These are phyloP conservation scores for Terrapene triunguis DNA, from an alignment of 2,113 vertebrate species.

Conservation along the genomic window DNA sequence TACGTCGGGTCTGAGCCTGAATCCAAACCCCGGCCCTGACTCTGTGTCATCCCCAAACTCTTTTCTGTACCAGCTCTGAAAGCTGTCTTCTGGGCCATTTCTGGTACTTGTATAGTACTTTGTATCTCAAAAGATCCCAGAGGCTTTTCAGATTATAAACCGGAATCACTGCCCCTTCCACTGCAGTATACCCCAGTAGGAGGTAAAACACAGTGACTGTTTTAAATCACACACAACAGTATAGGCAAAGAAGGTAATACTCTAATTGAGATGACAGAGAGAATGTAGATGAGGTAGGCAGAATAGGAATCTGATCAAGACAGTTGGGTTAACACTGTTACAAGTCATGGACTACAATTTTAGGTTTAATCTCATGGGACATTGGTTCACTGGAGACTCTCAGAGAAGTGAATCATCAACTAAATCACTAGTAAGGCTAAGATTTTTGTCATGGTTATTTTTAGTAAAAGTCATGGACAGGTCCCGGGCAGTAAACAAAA, in stretches of 20 bases:
- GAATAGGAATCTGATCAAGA: neutral
- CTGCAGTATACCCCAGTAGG: neutral
- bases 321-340: neutral
- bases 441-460: too few relatives aligned
- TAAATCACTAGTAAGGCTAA: neutral
- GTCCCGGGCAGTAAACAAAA: too few relatives aligned
- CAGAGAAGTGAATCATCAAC: neutral
- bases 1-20: neutral
- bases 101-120: neutral
- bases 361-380: neutral
- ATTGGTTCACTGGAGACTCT: neutral
- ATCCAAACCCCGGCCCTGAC: neutral
- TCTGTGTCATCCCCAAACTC: neutral
- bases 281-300: neutral
- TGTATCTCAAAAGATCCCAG: neutral
- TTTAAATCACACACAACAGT: neutral
- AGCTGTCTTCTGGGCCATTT: neutral
- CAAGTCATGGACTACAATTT: conserved; percentile 27
- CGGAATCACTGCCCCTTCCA: neutral
- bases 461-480: too few relatives aligned
- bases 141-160: neutral
- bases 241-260: neutral
- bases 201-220: neutral
- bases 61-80: neutral
- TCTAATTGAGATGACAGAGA: neutral